These are phyloP conservation scores for Torymus tubicola DNA, from an alignment of 2,888 invertebrate genomes.

Conservation along the genomic window DNA sequence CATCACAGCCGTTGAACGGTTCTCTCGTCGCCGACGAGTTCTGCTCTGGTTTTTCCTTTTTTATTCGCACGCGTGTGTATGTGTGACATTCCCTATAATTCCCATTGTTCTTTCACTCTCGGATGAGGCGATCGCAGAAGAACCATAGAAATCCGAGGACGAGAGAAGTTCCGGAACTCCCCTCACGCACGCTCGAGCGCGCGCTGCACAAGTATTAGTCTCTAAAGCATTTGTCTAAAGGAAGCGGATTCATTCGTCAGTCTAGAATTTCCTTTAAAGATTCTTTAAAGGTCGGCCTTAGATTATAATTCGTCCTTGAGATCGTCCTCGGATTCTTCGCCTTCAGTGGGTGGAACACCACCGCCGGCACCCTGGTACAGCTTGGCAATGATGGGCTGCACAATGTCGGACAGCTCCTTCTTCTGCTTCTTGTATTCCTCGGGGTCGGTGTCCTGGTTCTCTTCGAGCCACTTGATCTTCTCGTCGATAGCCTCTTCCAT, in stretches of 20 bases:
- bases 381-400: constrained; percentile 98
- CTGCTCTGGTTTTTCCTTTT: constrained; percentile 25
- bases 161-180: no score
- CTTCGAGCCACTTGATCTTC: constrained; percentile 98
- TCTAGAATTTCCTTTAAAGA: constrained; percentile 63
- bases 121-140: background rate
- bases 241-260: constrained; percentile 62
- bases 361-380: constrained; percentile 93
- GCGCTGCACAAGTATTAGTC: constrained; percentile 57
- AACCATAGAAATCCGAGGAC: constrained; percentile 20
- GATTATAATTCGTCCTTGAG: constrained; percentile 91
- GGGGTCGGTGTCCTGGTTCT: constrained; percentile 93
- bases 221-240: constrained; percentile 66
- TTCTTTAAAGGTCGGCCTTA: constrained; percentile 83
- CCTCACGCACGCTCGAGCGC: background rate
- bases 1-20: constrained; percentile 60
- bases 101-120: constrained; percentile 1
- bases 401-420: constrained; percentile 95
- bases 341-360: constrained; percentile 85
- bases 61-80: constrained; percentile 4
- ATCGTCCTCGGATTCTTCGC: constrained; percentile 85
- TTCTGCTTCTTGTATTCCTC: constrained; percentile 96
- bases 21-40: constrained; percentile 49
- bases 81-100: constrained; percentile 6
- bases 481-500: constrained; percentile 98